Base-by-base conservation (phyloP, 2,888 invertebrate species). In the Drosophila robusta region DNA sequence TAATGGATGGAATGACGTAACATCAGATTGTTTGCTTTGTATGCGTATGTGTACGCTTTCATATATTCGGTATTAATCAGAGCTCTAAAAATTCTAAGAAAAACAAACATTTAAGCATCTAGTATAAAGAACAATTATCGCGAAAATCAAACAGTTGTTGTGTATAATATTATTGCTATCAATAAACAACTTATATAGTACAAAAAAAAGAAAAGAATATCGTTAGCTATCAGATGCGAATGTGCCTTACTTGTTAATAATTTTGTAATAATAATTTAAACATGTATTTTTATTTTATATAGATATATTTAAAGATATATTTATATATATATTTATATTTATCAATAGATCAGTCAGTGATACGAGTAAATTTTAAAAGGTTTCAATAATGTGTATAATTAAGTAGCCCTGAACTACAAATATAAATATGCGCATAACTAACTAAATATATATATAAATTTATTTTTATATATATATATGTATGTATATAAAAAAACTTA, bases 1-100 rank as follows among this genome's bases (percentile, higher is more conserved):
- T 70, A 50, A 64, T 78, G 75, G 81, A 84, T 85, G 85, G 78
- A 78, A 84, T 80, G 85, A 81, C 64, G 54, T 78, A 65, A 78
- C 52, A 65, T 65, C 52, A 61, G 55, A 54, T 57, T 58, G 52
- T 62, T 49, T 52, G 50, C 66, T 11, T 42, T 52, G 65, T 42
- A 34, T 18, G 24, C 29, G 8, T 29, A 29, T 1, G 8, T 8
- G 29, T 29, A 2, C 8, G 3, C 11, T 41, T 29, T 9, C 29
- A 18, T 12, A 8, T 29, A 6, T 16, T 29, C 18, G 11, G 4
- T 8, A 3, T n/a, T 32, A 11, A 32, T 32, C 62, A 11, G 32
- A 34, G 12, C 26, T 41, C 14, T 26, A 18, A 14, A n/a, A 12
- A 9, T 9, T 36, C 16, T 16, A n/a, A 7, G 9, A 34, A 46